Base-by-base conservation (phyloP, 2,888 invertebrate species). In the Ganaspis brasiliensis region DNA sequence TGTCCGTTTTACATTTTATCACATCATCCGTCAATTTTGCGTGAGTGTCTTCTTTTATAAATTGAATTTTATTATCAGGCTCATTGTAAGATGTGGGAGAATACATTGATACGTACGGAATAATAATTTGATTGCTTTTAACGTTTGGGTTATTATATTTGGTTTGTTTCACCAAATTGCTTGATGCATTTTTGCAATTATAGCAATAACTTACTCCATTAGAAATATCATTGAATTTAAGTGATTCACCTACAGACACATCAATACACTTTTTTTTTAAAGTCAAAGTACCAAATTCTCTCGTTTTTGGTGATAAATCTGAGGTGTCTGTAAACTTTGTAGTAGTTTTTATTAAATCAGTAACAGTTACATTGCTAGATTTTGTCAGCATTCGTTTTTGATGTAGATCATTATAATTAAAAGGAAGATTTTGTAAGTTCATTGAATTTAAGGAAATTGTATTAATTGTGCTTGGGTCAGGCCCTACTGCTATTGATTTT, bases 401-500 rank as follows among this genome's bases (percentile, higher is more conserved):
- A 81, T 92, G 92, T 71, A 93, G 93, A 70, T 93, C 94, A 2
- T 94, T 94, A 83, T 94, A 91, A 85, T 94, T 93, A 83, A 94
- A 94, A 0, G 94, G 94, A 79, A 93, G 93, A 85, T 94, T 94
- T 73, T 94, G 91, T 1, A 92, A 92, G 67, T 89, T 91, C 85
- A 93, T 87, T 76, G 92, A 92, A 31, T 92, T 91, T 31, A 94
- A 86, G 0, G 93, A 93, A 37, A 93, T 88, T 1, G 93, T 91
- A 19, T 87, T 85, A 0, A 88, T 89, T 37, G 89, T 87, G 0
- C 92, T 88, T 59, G 92, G 92, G 67, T 92, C 92, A n/a, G 93
- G 93, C 45, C 95, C 95, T 16, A 94, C 93, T 8, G 93, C 94
- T 55, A 95, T 91, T 67, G 93, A 93, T 72, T 93, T 91, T 1